Percentiles rank a stretch among this genome's conserved stretches.
phyloP scores from a whole-genome alignment of 2,113 vertebrate species.

The Callipepla californica region DNA sequence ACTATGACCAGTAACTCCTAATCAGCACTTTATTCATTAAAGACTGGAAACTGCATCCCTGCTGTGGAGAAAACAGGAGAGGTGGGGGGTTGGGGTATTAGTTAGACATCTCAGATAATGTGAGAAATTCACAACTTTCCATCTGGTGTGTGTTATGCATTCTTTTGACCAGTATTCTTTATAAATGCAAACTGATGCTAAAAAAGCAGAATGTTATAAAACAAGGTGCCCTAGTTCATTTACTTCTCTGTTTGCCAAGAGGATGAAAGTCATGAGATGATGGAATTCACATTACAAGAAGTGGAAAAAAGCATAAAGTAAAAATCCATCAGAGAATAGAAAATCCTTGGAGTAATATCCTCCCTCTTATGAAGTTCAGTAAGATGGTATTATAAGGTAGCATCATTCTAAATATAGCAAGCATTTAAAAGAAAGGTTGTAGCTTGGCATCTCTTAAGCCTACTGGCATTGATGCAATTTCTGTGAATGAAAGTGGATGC shows the following conservation, averaged over 20 bases:
- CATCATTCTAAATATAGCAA: background rate
- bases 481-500: background rate
- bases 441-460: background rate
- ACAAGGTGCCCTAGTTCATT: background rate
- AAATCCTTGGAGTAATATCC: background rate
- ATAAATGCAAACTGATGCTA: background rate
- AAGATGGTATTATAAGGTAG: background rate
- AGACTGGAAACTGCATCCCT: background rate
- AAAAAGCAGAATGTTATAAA: background rate
- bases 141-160: background rate
- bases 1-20: background rate
- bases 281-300: background rate
- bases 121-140: background rate
- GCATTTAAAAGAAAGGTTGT: background rate
- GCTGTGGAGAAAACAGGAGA: background rate
- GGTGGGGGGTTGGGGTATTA: background rate
- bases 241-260: background rate
- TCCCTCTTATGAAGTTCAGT: background rate
- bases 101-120: background rate
- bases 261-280: background rate
- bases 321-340: background rate
- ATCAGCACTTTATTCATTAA: background rate
- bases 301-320: background rate
- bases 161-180: background rate
- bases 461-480: background rate